Evolutionary conservation across 2,888 invertebrate genomes (phyloP).

Genomic region (Diarsia brunnea): DNA sequence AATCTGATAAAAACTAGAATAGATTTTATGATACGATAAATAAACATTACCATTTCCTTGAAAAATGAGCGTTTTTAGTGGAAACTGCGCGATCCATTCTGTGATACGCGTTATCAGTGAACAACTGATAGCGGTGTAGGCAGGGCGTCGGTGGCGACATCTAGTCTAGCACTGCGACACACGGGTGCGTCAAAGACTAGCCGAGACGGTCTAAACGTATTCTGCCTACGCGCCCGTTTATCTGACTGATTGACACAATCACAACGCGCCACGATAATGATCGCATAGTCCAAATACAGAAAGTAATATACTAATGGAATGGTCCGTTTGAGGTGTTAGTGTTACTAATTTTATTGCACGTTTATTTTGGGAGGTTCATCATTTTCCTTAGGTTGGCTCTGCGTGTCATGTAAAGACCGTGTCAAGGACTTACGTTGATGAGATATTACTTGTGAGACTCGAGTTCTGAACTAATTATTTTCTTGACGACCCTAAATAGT

Average conservation of each 20-base stretch:
- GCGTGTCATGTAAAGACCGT: conserved; percentile 32
- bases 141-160: conserved; percentile 78
- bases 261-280: conserved; percentile 65
- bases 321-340: conserved; percentile 47
- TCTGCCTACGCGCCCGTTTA: conserved; percentile 61
- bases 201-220: conserved; percentile 45
- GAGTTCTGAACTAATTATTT: conserved; percentile 36
- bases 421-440: conserved; percentile 31
- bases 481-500: conserved; percentile 43
- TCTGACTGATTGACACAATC: conserved; percentile 74
- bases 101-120: conserved; percentile 78
- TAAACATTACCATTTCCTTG: conserved; percentile 67
- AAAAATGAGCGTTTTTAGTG: conserved; percentile 70
- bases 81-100: conserved; percentile 69
- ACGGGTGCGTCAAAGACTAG: conserved; percentile 59
- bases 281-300: conserved; percentile 67
- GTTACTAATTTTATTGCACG: conserved; percentile 40
- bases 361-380: conserved; percentile 35
- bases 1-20: conserved; percentile 65
- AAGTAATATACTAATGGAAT: conserved; percentile 56
- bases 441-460: conserved; percentile 38
- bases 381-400: conserved; percentile 22
- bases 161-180: conserved; percentile 74
- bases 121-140: conserved; percentile 74
- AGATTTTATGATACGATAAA: conserved; percentile 65